A percentile compares a stretch with the other conserved stretches of the same genome.
These are phyloP conservation scores for Sander lucioperca DNA, from an alignment of 2,113 vertebrate species.

Conservation along the genomic window DNA sequence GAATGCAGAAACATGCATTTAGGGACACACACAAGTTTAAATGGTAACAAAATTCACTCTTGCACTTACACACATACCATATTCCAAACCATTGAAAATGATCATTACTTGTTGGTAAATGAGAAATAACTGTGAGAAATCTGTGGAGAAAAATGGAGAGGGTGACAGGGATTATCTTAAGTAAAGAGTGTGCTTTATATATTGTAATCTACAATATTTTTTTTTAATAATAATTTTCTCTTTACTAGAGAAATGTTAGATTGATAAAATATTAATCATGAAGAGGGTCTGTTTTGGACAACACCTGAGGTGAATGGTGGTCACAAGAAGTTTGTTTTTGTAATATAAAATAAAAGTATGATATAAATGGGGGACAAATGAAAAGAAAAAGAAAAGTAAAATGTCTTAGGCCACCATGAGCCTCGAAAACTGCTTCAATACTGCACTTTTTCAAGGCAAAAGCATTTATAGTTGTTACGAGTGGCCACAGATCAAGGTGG, in stretches of 20 bases:
- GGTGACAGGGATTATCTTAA: not conserved
- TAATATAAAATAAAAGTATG: not conserved
- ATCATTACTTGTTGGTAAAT: not conserved
- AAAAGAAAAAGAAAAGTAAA: not conserved
- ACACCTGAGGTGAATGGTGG: not conserved
- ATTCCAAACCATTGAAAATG: not conserved
- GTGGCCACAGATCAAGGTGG: too few relatives aligned
- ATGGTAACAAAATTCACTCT: not conserved
- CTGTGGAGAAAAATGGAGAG: not conserved
- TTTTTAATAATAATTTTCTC: not conserved
- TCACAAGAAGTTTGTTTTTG: not conserved
- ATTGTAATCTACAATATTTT: not conserved
- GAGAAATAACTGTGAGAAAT: not conserved
- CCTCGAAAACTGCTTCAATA: not conserved
- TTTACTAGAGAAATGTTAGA: not conserved
- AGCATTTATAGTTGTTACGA: too few relatives aligned
- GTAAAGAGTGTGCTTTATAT: not conserved
- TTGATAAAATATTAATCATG: not conserved
- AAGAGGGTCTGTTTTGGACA: too few relatives aligned
- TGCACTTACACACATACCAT: not conserved
- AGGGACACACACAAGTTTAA: not conserved
- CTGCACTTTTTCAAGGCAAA: not conserved
- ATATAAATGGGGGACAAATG: not conserved
- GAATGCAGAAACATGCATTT: slow-evolving; percentile 14
- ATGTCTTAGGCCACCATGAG: not conserved